These are phyloP conservation scores for Agraylea sexmaculata DNA, from an alignment of 1,140 invertebrate genomes.

Conservation along the genomic window DNA sequence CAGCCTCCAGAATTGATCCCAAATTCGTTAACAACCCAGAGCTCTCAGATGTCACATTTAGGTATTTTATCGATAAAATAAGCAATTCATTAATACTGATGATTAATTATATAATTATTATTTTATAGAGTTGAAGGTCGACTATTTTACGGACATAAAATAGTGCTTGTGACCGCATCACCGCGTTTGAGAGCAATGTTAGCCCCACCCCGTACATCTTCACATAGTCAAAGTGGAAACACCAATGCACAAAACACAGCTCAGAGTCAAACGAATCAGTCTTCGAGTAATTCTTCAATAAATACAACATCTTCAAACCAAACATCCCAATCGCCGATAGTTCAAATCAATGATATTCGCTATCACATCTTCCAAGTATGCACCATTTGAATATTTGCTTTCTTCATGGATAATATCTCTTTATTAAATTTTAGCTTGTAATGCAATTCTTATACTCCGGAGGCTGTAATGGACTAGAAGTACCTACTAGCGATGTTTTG, in stretches of 20 bases:
- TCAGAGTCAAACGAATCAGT: conserved; percentile 62
- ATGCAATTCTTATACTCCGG: conserved; percentile 90
- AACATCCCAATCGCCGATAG: conserved; percentile 49
- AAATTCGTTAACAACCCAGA: conserved; percentile 89
- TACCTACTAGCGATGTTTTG: conserved; percentile 67
- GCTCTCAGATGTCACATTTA: conserved; percentile 80
- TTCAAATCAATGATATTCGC: conserved; percentile 86
- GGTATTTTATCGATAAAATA: conserved; percentile 26
- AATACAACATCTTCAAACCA: conserved; percentile 10
- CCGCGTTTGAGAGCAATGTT: conserved; percentile 77
- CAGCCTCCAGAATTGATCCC: conserved; percentile 65
- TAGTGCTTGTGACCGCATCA: conserved; percentile 82
- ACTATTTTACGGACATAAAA: conserved; percentile 90
- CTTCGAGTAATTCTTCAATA: conserved; percentile 22
- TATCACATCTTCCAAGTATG: conserved; percentile 82
- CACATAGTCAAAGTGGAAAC: conserved; percentile 10
- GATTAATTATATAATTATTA: neutral
- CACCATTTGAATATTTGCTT: conserved; percentile 9
- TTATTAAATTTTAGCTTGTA: conserved; percentile 51
- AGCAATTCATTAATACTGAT: neutral
- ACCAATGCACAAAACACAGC: conserved; percentile 24
- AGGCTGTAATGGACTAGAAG: conserved; percentile 62
- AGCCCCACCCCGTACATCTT: conserved; percentile 32
- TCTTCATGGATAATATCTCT: neutral
- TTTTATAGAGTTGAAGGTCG: conserved; percentile 65